Evolutionary conservation across 30 jellyfish, hydroid and myxozoan genomes (phyloP).

Genomic region (Euphysa ruthae): DNA sequence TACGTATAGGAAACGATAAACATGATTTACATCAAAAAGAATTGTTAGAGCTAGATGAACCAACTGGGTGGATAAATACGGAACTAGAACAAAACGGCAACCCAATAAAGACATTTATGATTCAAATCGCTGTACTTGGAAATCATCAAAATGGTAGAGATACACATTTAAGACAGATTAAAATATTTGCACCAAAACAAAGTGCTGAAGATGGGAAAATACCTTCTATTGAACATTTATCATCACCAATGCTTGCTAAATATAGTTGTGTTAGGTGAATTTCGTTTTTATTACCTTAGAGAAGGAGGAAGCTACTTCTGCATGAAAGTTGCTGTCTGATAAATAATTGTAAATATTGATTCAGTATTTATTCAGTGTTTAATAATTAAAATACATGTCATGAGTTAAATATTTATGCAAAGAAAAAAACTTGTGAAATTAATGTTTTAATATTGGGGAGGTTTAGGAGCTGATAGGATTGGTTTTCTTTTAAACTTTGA

Average conservation of each 20-base stretch:
- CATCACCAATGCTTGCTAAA: neutral
- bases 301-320: too few species aligned
- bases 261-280: conserved; percentile 2
- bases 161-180: conserved; percentile 77
- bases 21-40: conserved; percentile 88
- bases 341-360: too few species aligned
- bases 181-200: conserved; percentile 80
- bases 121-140: conserved; percentile 83
- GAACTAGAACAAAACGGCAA: conserved; percentile 57
- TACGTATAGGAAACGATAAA: conserved; percentile 86
- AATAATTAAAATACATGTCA: too few species aligned
- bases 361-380: too few species aligned
- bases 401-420: too few species aligned
- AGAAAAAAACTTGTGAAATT: too few species aligned
- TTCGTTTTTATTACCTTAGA: too few species aligned
- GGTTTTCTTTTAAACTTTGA: too few species aligned
- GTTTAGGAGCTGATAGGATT: too few species aligned
- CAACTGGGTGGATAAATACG: conserved; percentile 86
- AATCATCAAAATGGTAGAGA: conserved; percentile 99
- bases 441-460: too few species aligned
- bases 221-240: conserved; percentile 22
- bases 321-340: too few species aligned
- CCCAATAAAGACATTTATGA: conserved; percentile 73
- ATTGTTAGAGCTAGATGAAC: conserved; percentile 80
- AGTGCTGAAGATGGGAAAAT: neutral